A percentile compares a stretch with the other conserved stretches of the same genome.
These are phyloP conservation scores for Petrocephalus sullivani DNA, from an alignment of 2,797 vertebrate genomes.

Conservation along the genomic window DNA sequence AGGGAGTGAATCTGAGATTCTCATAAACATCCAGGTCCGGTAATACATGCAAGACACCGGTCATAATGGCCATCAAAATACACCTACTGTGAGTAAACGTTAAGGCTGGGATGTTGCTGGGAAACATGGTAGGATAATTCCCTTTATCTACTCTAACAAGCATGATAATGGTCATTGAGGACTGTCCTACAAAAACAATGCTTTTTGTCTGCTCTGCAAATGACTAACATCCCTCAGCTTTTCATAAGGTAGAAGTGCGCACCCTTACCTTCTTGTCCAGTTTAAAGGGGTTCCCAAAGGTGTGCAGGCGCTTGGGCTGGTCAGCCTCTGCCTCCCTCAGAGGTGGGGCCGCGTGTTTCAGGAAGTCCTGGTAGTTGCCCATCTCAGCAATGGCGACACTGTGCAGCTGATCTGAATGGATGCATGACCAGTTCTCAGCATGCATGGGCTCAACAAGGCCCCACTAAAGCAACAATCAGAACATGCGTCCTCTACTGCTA, in stretches of 20 bases:
- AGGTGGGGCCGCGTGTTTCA: conserved; percentile 65
- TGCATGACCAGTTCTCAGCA: background rate
- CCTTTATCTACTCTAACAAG: background rate
- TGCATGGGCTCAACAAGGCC: background rate
- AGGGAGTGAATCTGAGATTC: background rate
- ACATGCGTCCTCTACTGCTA: background rate
- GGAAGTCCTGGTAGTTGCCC: conserved; percentile 74
- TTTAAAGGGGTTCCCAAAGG: conserved; percentile 74
- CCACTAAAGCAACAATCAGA: background rate
- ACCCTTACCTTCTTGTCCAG: conserved; percentile 68
- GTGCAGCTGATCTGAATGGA: conserved; percentile 64
- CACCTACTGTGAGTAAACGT: background rate
- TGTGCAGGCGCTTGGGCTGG: conserved; percentile 69
- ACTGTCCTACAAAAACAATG: background rate
- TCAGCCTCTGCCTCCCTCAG: conserved; percentile 70
- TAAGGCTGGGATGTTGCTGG: background rate
- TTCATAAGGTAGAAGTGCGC: background rate
- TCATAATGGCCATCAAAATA: background rate
- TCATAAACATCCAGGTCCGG: background rate
- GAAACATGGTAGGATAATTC: background rate
- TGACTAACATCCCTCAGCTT: background rate
- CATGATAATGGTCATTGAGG: background rate
- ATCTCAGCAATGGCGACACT: conserved; percentile 73
- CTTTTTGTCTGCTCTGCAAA: background rate
- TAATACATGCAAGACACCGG: background rate